These are phyloP conservation scores for Drosophila mulleri DNA, from an alignment of 2,888 invertebrate genomes.

Conservation along the genomic window DNA sequence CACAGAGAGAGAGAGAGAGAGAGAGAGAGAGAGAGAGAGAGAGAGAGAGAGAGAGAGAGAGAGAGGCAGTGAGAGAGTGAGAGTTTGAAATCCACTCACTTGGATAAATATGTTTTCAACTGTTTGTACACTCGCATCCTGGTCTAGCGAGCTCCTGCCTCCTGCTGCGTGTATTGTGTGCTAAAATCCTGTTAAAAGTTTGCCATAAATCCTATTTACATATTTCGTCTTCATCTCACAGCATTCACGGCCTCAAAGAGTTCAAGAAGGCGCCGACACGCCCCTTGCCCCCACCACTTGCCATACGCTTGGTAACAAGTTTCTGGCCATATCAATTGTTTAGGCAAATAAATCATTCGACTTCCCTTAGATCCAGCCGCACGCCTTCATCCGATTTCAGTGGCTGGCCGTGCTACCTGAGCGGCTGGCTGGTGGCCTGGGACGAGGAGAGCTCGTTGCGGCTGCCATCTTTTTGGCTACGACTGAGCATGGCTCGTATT, in stretches of 20 bases:
- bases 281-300: background rate
- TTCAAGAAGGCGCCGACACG: constrained; percentile 30
- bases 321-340: constrained; percentile 65
- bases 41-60: background rate
- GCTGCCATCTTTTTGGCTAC: constrained; percentile 34
- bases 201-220: constrained; percentile 78
- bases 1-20: background rate
- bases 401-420: constrained; percentile 12
- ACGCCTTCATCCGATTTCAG: background rate
- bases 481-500: constrained; percentile 9
- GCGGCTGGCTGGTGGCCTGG: background rate
- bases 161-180: constrained; percentile 38
- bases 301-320: constrained; percentile 8
- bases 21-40: background rate
- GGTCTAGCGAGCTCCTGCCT: constrained; percentile 16
- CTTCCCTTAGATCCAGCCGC: constrained; percentile 49
- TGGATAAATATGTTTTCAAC: constrained; percentile 75
- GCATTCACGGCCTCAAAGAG: constrained; percentile 43
- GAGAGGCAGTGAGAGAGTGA: no score
- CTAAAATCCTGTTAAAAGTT: constrained; percentile 76
- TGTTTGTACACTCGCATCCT: constrained; percentile 46
- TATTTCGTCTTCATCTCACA: constrained; percentile 56
- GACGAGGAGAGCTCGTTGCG: constrained; percentile 19
- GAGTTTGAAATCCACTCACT: constrained; percentile 64
- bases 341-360: constrained; percentile 72